phyloP scores from a whole-genome alignment of 2,888 invertebrate species.

The Minunthozetes semirufus region DNA sequence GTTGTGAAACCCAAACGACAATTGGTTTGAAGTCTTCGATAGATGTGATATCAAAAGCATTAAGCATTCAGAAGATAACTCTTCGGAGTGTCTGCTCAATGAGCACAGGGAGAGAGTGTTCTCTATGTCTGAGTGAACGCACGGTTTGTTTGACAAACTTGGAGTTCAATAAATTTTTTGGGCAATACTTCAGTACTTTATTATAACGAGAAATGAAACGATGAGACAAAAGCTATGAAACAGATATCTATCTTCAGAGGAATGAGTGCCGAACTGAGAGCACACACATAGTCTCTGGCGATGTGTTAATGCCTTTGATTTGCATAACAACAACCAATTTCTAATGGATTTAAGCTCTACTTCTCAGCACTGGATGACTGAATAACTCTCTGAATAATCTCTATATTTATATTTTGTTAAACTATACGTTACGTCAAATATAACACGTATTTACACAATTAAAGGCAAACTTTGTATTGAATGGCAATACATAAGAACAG shows the following conservation, averaged over 20 bases:
- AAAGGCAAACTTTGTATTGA: not conserved
- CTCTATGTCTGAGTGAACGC: not conserved
- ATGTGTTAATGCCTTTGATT: not conserved
- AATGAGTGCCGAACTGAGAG: not conserved
- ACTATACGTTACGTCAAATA: slow-evolving; percentile 17
- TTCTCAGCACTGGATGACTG: no score
- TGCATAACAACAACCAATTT: not conserved
- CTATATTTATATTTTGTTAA: not conserved
- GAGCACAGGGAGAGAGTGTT: not conserved
- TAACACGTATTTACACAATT: not conserved
- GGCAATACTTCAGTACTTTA: not conserved
- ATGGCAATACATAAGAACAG: not conserved
- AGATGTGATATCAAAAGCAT: slow-evolving; percentile 1
- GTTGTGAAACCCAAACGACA: not conserved
- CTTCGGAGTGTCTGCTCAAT: not conserved
- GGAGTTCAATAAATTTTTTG: not conserved
- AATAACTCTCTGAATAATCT: no score
- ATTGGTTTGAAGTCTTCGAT: not conserved
- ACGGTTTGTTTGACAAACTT: not conserved
- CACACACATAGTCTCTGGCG: not conserved
- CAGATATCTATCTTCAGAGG: not conserved
- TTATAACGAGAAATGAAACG: not conserved
- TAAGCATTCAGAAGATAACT: not conserved
- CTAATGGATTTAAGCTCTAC: no score
- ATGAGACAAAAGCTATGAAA: no score